These are phyloP conservation scores for Onychomys arenicola DNA, from an alignment of 2,797 vertebrate genomes.

Conservation along the genomic window DNA sequence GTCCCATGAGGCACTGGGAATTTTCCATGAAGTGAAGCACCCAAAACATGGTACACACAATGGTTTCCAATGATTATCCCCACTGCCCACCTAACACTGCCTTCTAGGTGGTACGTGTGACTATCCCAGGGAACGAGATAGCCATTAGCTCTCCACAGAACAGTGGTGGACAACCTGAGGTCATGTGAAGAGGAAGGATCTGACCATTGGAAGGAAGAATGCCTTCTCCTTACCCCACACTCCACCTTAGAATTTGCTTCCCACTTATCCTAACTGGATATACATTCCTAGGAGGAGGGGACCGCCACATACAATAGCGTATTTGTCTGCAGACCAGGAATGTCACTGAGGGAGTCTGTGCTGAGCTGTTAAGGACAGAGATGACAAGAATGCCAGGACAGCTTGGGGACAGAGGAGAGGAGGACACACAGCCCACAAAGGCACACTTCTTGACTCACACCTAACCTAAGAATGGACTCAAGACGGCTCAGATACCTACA, in stretches of 20 bases:
- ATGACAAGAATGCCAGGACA: neutral
- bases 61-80: neutral
- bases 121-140: neutral
- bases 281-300: slow-evolving; percentile 42
- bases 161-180: neutral
- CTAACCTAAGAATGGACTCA: neutral
- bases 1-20: neutral
- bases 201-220: neutral
- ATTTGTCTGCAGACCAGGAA: slow-evolving; percentile 47
- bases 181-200: neutral
- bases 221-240: neutral
- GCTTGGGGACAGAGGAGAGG: neutral
- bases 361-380: slow-evolving; percentile 40
- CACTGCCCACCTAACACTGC: no score
- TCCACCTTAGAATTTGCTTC: neutral
- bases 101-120: neutral
- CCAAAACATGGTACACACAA: neutral
- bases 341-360: neutral
- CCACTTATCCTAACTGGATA: neutral
- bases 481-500: neutral
- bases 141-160: neutral
- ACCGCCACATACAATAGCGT: neutral
- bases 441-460: neutral
- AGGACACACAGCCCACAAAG: neutral
- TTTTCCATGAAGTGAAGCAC: neutral